Conservation (phyloP, 35 echinoderm and acorn worm genomes). For the Apostichopus parvimensis region DNA sequence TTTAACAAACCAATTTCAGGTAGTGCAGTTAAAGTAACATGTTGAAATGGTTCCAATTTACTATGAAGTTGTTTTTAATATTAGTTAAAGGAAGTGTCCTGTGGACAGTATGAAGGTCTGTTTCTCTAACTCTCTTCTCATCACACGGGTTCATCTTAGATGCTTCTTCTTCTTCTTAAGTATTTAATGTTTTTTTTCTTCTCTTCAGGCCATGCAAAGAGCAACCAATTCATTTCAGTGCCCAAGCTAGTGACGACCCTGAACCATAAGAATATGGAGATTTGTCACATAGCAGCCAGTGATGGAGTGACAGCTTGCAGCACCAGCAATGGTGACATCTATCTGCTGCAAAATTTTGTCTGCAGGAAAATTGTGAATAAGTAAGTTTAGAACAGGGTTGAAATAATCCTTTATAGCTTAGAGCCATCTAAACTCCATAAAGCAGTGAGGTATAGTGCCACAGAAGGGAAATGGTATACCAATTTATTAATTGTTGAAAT, state of each 20-base stretch:
- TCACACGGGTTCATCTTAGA: too few relatives aligned
- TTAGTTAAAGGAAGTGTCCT: too few relatives aligned
- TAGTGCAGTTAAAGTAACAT: neutral
- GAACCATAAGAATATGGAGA: conserved; percentile 78
- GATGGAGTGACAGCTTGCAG: conserved; percentile 86
- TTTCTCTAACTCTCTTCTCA: too few relatives aligned
- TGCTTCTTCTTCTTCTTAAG: neutral
- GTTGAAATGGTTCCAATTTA: too few relatives aligned
- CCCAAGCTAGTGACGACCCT: conserved; percentile 83
- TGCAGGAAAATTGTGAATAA: conserved; percentile 95
- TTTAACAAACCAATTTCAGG: too few relatives aligned
- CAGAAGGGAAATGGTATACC: too few relatives aligned
- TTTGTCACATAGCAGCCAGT: conserved; percentile 73
- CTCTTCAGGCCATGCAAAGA: conserved; percentile 74
- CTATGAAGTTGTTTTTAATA: too few relatives aligned
- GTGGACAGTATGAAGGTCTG: too few relatives aligned
- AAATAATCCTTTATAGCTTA: too few relatives aligned
- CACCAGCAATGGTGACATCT: conserved; percentile 88
- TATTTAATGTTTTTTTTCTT: neutral
- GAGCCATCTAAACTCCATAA: too few relatives aligned
- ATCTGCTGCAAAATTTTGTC: conserved; percentile 88
- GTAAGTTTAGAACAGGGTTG: conserved; percentile 51
- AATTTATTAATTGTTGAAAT: too few relatives aligned
- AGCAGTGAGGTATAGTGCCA: too few relatives aligned
- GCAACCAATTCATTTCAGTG: conserved; percentile 57